phyloP scores from a whole-genome alignment of 2,113 vertebrate species.

The Hemiprocne comata region DNA sequence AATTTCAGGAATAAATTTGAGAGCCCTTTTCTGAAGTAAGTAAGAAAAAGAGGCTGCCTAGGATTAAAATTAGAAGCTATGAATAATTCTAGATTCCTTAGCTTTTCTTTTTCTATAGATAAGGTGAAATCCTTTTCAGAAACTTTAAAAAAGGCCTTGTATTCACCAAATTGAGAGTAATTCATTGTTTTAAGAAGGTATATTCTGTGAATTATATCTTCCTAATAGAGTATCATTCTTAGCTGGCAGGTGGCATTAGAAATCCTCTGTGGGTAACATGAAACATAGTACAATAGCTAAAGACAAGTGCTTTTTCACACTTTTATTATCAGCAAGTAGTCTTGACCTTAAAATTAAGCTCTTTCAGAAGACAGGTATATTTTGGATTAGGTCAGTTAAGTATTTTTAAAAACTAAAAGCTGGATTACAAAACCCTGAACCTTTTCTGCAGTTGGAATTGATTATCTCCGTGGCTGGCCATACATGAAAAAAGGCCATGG shows the following conservation, averaged over 20 bases:
- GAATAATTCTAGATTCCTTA: background rate
- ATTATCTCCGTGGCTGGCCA: background rate
- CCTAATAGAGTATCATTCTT: background rate
- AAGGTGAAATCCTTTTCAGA: background rate
- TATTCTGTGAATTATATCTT: background rate
- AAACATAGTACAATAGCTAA: background rate
- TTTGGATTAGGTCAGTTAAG: conserved; percentile 24
- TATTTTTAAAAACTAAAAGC: conserved; percentile 19
- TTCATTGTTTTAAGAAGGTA: background rate
- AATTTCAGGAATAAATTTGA: background rate
- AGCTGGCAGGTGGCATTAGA: background rate
- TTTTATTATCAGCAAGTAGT: background rate
- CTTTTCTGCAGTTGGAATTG: background rate
- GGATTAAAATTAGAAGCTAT: background rate
- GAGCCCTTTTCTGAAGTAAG: background rate
- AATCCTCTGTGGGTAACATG: background rate
- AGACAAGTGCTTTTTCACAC: background rate
- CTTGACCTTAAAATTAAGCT: conserved; percentile 40
- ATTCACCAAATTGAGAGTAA: background rate
- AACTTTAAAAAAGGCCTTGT: background rate
- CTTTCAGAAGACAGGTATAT: conserved; percentile 8
- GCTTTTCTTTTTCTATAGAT: background rate
- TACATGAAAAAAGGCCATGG: background rate
- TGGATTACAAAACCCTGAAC: background rate
- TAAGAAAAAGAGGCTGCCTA: background rate